Evolutionary conservation across 2,113 vertebrate genomes (phyloP).

Genomic region (Motacilla alba): DNA sequence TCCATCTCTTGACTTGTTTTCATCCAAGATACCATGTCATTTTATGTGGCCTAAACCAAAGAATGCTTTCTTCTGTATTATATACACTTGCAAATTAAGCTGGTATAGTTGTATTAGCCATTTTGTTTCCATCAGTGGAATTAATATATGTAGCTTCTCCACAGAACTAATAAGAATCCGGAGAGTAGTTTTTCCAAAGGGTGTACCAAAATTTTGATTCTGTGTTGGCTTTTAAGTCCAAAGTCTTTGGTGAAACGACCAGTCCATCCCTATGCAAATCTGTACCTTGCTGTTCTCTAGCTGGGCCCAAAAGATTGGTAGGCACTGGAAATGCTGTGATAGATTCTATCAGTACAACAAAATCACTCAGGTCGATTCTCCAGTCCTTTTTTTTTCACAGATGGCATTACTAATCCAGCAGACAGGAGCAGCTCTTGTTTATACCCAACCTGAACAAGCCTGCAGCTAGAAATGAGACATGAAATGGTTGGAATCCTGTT

Average conservation of each 20-base stretch:
- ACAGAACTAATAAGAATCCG: background rate
- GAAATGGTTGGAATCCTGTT: background rate
- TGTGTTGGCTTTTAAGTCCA: background rate
- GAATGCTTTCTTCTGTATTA: background rate
- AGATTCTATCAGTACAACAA: background rate
- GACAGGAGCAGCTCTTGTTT: background rate
- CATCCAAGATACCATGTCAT: background rate
- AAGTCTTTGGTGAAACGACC: background rate
- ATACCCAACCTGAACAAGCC: background rate
- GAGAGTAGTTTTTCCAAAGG: background rate
- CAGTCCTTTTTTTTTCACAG: background rate
- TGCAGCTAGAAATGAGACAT: background rate
- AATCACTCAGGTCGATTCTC: rapidly evolving
- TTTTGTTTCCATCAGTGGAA: background rate
- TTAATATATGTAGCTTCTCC: background rate
- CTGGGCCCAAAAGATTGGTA: background rate
- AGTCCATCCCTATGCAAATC: background rate
- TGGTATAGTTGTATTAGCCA: background rate
- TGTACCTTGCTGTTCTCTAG: background rate
- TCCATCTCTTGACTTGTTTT: background rate
- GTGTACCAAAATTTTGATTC: background rate
- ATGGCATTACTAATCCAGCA: conserved; percentile 2
- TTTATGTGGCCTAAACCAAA: background rate
- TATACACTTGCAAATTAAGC: background rate
- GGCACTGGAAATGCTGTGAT: background rate